Evolutionary conservation across 2,888 invertebrate species (phyloP).

Genomic region (Polyommatus icarus): DNA sequence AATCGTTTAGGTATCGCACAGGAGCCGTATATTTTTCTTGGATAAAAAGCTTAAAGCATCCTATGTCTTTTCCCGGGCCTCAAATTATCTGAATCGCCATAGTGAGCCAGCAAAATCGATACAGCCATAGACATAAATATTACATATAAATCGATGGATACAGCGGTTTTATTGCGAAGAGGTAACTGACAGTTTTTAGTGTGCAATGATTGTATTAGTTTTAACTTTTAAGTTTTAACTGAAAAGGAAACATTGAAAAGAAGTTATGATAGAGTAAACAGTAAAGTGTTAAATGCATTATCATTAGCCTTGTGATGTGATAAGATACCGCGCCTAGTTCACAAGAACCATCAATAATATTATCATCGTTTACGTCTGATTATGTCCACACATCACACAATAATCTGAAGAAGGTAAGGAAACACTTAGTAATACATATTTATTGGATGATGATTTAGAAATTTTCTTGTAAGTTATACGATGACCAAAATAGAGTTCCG

Average conservation of each 20-base stretch:
- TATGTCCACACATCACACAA: constrained; percentile 3
- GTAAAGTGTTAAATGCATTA: constrained; percentile 14
- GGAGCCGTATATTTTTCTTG: too few species aligned
- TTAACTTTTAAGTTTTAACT: neutral
- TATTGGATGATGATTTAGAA: neutral
- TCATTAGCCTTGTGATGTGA: constrained; percentile 23
- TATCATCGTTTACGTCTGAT: constrained; percentile 3
- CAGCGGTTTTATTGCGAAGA: too few species aligned
- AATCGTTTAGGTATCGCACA: too few species aligned
- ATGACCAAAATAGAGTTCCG: neutral
- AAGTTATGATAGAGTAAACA: neutral
- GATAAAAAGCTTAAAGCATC: too few species aligned
- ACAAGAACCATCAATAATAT: constrained; percentile 33
- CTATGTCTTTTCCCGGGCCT: too few species aligned
- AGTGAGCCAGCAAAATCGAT: too few species aligned
- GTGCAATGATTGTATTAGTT: neutral
- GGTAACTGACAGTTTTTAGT: too few species aligned
- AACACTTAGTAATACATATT: neutral
- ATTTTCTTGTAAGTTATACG: neutral
- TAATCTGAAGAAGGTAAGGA: neutral
- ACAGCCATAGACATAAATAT: too few species aligned
- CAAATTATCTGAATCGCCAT: too few species aligned
- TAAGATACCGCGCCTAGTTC: constrained; percentile 29
- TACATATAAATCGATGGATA: too few species aligned
- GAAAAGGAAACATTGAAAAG: neutral